A percentile compares a stretch with the other conserved stretches of the same genome.
phyloP scores from a whole-genome alignment of 2,888 invertebrate genomes.

The Cartodere bifasciata region DNA sequence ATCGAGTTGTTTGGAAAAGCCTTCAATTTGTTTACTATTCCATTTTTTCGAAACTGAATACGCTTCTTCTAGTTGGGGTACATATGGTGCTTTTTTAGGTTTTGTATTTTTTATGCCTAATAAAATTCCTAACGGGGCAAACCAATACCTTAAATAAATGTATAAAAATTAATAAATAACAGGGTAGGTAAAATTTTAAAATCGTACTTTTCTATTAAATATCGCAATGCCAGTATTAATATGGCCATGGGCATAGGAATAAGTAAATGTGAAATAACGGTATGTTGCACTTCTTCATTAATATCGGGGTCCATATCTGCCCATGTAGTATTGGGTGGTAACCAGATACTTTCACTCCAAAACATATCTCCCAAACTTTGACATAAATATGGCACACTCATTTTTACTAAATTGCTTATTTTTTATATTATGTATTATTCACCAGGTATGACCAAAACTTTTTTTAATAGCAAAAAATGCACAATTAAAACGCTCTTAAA shows the following conservation, averaged over 20 bases:
- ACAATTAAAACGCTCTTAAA: too few species aligned
- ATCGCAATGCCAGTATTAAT: constrained; percentile 60
- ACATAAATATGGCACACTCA: constrained; percentile 35
- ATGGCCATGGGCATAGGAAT: constrained; percentile 73
- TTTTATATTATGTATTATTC: too few species aligned
- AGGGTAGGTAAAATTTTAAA: too few species aligned
- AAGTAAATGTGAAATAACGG: constrained; percentile 66
- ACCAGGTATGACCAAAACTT: too few species aligned
- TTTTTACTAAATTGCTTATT: too few species aligned
- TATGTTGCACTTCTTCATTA: constrained; percentile 57
- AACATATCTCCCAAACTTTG: constrained; percentile 41
- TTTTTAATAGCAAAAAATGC: too few species aligned
- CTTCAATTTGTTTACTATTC: constrained; percentile 59
- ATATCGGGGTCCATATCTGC: constrained; percentile 66
- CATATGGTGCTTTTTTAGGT: constrained; percentile 59
- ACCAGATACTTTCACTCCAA: constrained; percentile 82
- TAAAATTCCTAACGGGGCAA: constrained; percentile 66
- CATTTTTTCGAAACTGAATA: constrained; percentile 54
- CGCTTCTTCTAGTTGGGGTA: constrained; percentile 64
- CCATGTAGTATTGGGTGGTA: constrained; percentile 88
- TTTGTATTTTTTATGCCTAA: constrained; percentile 71
- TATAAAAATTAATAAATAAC: too few species aligned
- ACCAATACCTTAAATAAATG: constrained; percentile 69
- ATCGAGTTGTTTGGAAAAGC: constrained; percentile 71
- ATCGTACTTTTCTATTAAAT: constrained; percentile 73